Conservation (phyloP, 2,113 vertebrate species). For the Alosa alosa region DNA sequence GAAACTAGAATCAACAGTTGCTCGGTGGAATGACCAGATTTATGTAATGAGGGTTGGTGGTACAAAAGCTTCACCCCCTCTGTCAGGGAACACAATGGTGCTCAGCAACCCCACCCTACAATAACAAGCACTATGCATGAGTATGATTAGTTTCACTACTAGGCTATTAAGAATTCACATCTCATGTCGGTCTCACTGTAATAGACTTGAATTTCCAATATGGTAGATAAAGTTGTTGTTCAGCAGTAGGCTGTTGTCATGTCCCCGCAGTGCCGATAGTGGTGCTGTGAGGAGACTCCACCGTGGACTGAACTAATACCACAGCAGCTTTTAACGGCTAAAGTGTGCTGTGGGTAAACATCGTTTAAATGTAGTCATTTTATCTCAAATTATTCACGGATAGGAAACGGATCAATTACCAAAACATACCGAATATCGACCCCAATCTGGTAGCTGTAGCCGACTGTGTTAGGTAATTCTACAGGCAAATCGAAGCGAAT, state of each 20-base stretch:
- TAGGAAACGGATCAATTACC: constrained; percentile 60
- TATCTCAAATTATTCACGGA: constrained; percentile 68
- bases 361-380: constrained; percentile 78
- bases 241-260: constrained; percentile 89
- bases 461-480: constrained; percentile 67
- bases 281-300: constrained; percentile 97
- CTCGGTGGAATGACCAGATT: not conserved
- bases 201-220: constrained; percentile 84
- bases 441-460: constrained; percentile 56
- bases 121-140: not conserved
- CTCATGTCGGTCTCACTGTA: not conserved
- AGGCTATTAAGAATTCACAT: not conserved
- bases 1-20: not conserved
- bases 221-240: constrained; percentile 98
- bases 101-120: not conserved
- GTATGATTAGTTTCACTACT: not conserved
- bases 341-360: constrained; percentile 85
- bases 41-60: not conserved
- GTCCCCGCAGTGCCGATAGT: constrained; percentile 98
- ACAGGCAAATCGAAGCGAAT: constrained; percentile 74
- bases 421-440: constrained; percentile 61
- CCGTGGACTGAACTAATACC: constrained; percentile 82
- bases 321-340: constrained; percentile 87
- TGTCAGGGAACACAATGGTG: not conserved
- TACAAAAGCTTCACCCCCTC: not conserved